phyloP scores from a whole-genome alignment of 1,140 invertebrate genomes.

The Lordiphosa collinella region DNA sequence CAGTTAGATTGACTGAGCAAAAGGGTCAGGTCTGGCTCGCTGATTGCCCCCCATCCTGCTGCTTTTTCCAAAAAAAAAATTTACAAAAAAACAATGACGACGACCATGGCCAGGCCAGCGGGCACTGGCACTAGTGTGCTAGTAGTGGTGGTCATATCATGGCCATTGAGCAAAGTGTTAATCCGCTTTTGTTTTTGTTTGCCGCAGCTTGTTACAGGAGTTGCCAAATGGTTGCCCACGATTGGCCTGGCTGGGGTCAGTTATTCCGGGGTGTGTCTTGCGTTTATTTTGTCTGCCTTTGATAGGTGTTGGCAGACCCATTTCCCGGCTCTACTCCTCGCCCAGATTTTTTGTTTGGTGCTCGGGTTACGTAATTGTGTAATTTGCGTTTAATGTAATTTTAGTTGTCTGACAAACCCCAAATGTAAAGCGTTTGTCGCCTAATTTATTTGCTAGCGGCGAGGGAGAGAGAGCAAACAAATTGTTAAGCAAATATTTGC shows the following conservation, averaged over 20 bases:
- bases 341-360: constrained; percentile 24
- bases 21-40: constrained; percentile 52
- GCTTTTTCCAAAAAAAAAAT: background rate
- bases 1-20: constrained; percentile 67
- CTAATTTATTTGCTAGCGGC: no score
- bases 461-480: constrained; percentile 28
- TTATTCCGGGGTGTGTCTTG: constrained; percentile 48
- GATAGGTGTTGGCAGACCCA: constrained; percentile 40
- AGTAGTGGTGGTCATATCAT: constrained; percentile 48
- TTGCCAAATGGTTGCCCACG: constrained; percentile 20
- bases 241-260: constrained; percentile 31
- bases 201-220: constrained; percentile 38
- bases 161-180: constrained; percentile 67
- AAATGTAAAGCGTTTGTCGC: background rate
- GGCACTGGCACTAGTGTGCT: background rate
- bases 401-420: constrained; percentile 27
- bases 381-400: constrained; percentile 74
- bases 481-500: constrained; percentile 64
- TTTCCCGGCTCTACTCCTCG: constrained; percentile 35
- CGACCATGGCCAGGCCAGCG: background rate
- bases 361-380: constrained; percentile 65
- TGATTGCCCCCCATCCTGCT: background rate
- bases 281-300: constrained; percentile 3
- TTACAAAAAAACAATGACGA: background rate
- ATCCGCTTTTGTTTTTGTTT: constrained; percentile 76